Conservation (phyloP, 92 coral and sea anemone species). For the Pocillopora grandis region DNA sequence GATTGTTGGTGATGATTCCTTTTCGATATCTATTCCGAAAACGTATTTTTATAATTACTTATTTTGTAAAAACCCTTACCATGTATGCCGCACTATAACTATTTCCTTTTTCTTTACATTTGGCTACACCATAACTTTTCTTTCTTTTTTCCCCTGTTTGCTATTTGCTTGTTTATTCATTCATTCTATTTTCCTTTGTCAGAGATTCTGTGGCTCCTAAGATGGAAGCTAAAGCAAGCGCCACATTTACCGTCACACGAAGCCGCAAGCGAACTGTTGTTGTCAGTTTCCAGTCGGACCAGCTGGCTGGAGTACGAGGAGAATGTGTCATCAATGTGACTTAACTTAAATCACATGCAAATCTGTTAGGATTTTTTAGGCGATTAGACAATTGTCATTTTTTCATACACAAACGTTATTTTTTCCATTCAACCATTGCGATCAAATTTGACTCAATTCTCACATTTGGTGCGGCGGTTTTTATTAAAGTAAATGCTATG, state of each 20-base stretch:
- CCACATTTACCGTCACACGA: constrained; percentile 31
- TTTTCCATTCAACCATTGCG: too few species aligned
- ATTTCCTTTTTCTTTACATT: too few species aligned
- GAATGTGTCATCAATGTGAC: constrained; percentile 25
- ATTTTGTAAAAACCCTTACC: too few species aligned
- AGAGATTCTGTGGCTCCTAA: constrained; percentile 61
- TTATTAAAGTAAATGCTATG: too few species aligned
- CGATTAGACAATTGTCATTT: not conserved
- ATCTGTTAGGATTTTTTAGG: not conserved
- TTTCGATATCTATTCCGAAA: too few species aligned
- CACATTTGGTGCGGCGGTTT: too few species aligned
- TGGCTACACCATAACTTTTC: too few species aligned
- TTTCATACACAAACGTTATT: not conserved
- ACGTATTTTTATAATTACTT: too few species aligned
- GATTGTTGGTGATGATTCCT: too few species aligned
- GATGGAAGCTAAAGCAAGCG: constrained; percentile 47
- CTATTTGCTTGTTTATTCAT: not conserved
- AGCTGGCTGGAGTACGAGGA: constrained; percentile 67
- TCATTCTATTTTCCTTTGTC: not conserved
- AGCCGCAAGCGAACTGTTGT: constrained; percentile 52
- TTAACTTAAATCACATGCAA: not conserved
- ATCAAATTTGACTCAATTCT: too few species aligned
- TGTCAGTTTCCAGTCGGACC: constrained; percentile 68
- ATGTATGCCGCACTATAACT: too few species aligned
- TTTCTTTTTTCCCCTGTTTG: too few species aligned